Conservation (phyloP, 2,888 invertebrate genomes). For the Hypomecis punctinalis region DNA sequence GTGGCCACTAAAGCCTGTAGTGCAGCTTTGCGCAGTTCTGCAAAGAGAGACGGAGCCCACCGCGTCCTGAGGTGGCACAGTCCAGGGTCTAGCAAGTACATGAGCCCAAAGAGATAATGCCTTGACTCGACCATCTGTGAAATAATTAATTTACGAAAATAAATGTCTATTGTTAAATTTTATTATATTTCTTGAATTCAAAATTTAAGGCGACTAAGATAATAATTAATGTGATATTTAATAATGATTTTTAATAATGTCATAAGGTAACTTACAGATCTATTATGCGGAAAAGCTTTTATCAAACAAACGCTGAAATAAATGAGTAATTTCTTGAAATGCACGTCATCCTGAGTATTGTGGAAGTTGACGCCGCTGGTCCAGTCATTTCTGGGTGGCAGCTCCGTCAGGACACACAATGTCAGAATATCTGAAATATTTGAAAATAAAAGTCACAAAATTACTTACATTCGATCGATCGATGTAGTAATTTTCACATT, state of each 20-base stretch:
- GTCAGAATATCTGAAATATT: slow-evolving; percentile 64
- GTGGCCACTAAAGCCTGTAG: slow-evolving; percentile 67
- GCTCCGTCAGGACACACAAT: slow-evolving; percentile 67
- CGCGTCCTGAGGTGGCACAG: slow-evolving; percentile 57
- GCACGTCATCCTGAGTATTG: slow-evolving; percentile 60
- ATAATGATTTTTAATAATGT: background rate
- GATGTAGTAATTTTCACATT: no score
- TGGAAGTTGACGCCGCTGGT: slow-evolving; percentile 59
- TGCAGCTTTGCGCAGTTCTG: slow-evolving; percentile 64
- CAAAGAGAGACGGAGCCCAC: slow-evolving; percentile 66
- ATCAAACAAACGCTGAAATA: slow-evolving; percentile 62
- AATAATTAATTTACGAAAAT: slow-evolving; percentile 24
- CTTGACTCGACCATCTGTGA: slow-evolving; percentile 62
- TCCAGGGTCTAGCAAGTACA: slow-evolving; percentile 72
- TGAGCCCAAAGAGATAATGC: slow-evolving; percentile 69
- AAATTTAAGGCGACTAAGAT: background rate
- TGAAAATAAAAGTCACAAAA: background rate
- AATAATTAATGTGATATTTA: no score
- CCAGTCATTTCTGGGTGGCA: slow-evolving; percentile 66
- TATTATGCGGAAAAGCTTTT: slow-evolving; percentile 61
- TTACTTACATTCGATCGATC: background rate
- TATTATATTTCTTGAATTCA: background rate
- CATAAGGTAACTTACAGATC: slow-evolving; percentile 59
- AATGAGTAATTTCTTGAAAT: slow-evolving; percentile 71
- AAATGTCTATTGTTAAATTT: background rate